These are phyloP conservation scores for Temnothorax nylanderi DNA, from an alignment of 1,140 invertebrate genomes.

Conservation along the genomic window DNA sequence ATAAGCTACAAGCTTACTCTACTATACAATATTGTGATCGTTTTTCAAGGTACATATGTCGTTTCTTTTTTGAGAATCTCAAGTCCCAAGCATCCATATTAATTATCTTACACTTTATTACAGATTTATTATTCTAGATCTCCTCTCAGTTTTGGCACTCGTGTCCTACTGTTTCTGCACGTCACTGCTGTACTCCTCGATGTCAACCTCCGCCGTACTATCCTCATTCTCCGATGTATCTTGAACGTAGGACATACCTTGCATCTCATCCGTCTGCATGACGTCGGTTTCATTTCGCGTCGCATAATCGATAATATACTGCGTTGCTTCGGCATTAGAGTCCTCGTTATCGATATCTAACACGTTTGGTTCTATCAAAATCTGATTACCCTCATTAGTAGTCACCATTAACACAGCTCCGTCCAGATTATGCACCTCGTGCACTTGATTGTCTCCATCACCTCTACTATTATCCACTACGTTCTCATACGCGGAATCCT, in stretches of 20 bases:
- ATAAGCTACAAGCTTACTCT: conserved; percentile 45
- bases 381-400: conserved; percentile 81
- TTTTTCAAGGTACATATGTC: conserved; percentile 61
- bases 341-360: conserved; percentile 79
- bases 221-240: conserved; percentile 51
- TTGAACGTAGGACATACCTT: conserved; percentile 77
- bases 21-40: conserved; percentile 55
- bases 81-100: not conserved
- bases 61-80: conserved; percentile 17
- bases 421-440: conserved; percentile 77
- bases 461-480: conserved; percentile 66
- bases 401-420: conserved; percentile 83
- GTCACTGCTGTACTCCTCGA: conserved; percentile 55
- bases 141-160: conserved; percentile 65
- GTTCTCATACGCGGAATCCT: conserved; percentile 58
- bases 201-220: conserved; percentile 38
- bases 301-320: conserved; percentile 52
- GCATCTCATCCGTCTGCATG: conserved; percentile 37
- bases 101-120: conserved; percentile 58
- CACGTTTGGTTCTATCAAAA: conserved; percentile 81
- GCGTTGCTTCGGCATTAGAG: conserved; percentile 71
- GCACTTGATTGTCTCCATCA: conserved; percentile 53
- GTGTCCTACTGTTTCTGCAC: conserved; percentile 50
- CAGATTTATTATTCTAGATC: conserved; percentile 38
- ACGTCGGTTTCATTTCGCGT: conserved; percentile 25